Evolutionary conservation across 2,797 vertebrate genomes (phyloP).

Genomic region (Carcharodon carcharias): DNA sequence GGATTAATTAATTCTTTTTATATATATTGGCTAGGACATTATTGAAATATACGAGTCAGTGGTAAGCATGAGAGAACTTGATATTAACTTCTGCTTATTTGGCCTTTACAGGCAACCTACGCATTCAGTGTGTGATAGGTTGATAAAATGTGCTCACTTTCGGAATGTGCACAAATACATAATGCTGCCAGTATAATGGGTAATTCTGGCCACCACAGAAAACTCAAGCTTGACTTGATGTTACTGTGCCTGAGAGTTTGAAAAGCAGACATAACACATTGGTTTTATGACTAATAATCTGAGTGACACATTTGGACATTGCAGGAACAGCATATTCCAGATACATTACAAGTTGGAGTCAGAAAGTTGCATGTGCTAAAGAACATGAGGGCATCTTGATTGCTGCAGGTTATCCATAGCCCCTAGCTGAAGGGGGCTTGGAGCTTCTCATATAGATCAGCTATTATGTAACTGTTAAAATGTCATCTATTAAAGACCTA

Average conservation of each 20-base stretch:
- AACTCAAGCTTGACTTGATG: background rate
- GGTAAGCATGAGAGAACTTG: background rate
- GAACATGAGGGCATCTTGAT: background rate
- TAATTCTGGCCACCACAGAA: background rate
- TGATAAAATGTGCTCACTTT: background rate
- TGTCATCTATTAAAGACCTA: background rate
- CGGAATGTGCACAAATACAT: background rate
- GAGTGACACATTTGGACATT: constrained; percentile 17
- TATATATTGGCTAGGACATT: background rate
- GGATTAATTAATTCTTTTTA: background rate
- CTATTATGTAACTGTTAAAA: background rate
- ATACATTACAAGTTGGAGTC: background rate
- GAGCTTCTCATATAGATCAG: constrained; percentile 8
- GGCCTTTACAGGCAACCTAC: background rate
- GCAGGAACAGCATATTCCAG: background rate
- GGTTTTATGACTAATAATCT: background rate
- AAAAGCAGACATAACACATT: background rate
- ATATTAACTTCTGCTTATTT: background rate
- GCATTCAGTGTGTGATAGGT: background rate
- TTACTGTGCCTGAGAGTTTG: background rate
- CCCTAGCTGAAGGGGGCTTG: background rate
- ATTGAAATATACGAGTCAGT: background rate
- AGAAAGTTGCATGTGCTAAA: constrained; percentile 22
- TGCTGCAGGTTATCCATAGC: background rate
- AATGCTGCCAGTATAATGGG: background rate